Base-by-base conservation (phyloP, 2,113 vertebrate genomes). In the Mandrillus leucophaeus region DNA sequence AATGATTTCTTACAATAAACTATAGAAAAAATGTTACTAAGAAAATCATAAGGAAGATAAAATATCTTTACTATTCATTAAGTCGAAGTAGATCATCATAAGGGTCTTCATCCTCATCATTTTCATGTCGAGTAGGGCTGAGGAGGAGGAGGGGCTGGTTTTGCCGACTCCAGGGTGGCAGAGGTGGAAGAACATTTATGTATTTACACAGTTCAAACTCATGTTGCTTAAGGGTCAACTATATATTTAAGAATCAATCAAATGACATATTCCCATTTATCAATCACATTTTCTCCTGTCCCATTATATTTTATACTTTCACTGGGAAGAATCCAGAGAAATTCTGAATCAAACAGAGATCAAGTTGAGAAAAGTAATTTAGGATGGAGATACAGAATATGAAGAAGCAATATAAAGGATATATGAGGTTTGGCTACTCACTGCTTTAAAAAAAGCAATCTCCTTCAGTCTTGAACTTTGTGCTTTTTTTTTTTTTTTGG, bases 281-380 rank as follows among this genome's bases (percentile, higher is more conserved):
- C 81, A 84, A 70, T 48, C 45, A 93, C n/a, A 68, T 81, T 43
- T 92, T 82, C 16, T 83, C 17, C 78, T 96, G n/a, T 43, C 9
- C 14, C n/a, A 96, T 91, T 93, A 95, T 52, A 55, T 80, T 83
- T 64, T 92, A n/a, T 90, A 79, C 20, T 94, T 88, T 96, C 38
- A 83, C 70, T 64, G 22, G 57, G 23, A 70, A 88, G 50, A 90
- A 95, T 38, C 20, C 5, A 68, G 35, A 76, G 27, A 95, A 92
- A 76, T 76, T 92, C 17, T 73, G 3, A 96, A 88, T 81, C 22
- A 80, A 48, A 93, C n/a, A 97, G 40, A 86, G 50, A 61, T 23
- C n/a, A 93, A 83, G 40, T 48, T 75, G 57, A 93, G 25, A 78
- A 90, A 93, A 87, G n/a, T 79, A 76, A 90, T 90, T 86, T 90